These are phyloP conservation scores for Chrysocyon brachyurus DNA, from an alignment of 2,797 vertebrate species.

Conservation along the genomic window DNA sequence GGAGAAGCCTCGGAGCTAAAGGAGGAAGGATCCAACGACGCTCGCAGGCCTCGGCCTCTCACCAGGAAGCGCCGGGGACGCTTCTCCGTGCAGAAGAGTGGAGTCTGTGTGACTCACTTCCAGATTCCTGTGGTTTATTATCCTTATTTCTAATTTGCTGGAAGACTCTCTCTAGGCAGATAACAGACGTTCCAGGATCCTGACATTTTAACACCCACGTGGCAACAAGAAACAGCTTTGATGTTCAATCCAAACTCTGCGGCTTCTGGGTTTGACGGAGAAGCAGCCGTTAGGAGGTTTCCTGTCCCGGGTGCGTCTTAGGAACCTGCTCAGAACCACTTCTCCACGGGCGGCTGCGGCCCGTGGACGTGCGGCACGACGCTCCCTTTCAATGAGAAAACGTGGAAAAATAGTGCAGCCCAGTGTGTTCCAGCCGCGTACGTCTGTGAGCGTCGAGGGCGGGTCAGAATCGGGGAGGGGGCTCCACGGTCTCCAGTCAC, in stretches of 20 bases:
- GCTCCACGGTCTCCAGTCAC: too few relatives aligned
- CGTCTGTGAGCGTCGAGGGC: not conserved
- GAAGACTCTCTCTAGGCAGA: slow-evolving; percentile 38
- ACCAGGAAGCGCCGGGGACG: not conserved
- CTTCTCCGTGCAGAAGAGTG: slow-evolving; percentile 13
- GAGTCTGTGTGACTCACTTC: slow-evolving; percentile 32
- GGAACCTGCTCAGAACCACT: not conserved
- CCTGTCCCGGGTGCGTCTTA: not conserved
- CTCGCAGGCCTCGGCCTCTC: not conserved
- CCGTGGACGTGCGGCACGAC: rapidly evolving
- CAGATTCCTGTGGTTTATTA: slow-evolving; percentile 35
- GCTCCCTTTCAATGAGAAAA: not conserved
- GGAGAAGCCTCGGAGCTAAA: not conserved
- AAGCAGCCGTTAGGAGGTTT: not conserved
- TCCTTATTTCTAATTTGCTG: slow-evolving; percentile 43
- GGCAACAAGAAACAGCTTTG: slow-evolving; percentile 24
- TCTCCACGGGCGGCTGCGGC: too few relatives aligned
- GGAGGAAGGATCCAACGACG: slow-evolving; percentile 52
- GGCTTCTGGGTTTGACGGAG: slow-evolving; percentile 28
- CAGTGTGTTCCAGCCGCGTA: not conserved
- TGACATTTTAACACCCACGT: slow-evolving; percentile 21
- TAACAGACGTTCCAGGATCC: slow-evolving; percentile 46
- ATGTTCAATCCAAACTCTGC: slow-evolving; percentile 48
- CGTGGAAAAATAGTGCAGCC: not conserved
- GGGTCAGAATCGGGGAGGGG: not conserved